phyloP scores from a whole-genome alignment of 2,113 vertebrate genomes.

The Lophura nycthemera region DNA sequence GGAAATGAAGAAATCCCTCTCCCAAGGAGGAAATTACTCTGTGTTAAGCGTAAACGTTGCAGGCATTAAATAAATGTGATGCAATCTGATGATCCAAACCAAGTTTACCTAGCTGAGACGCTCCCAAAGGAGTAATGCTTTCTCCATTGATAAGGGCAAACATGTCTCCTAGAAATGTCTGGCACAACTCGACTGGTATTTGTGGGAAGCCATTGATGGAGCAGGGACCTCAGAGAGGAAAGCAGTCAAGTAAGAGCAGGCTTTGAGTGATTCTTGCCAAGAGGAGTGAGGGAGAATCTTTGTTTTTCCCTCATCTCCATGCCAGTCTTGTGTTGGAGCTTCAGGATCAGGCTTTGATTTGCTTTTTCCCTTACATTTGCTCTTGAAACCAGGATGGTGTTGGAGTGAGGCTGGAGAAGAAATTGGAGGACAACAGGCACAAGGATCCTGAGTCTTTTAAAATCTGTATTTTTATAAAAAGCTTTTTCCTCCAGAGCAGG shows the following conservation, averaged over 20 bases:
- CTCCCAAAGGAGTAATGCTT: neutral
- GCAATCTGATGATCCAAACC: neutral
- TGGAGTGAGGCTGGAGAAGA: neutral
- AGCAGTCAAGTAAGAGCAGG: neutral
- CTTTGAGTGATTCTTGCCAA: neutral
- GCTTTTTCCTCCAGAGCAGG: neutral
- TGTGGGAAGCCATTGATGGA: neutral
- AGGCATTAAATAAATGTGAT: neutral
- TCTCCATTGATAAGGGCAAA: neutral
- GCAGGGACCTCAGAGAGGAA: neutral
- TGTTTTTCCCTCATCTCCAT: neutral
- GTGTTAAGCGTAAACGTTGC: neutral
- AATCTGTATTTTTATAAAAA: neutral
- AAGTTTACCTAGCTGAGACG: neutral
- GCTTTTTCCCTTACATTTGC: neutral
- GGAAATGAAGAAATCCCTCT: neutral
- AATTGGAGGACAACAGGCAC: neutral
- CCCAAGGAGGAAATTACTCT: neutral
- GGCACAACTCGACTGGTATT: neutral
- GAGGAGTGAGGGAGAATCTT: neutral
- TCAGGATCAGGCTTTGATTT: neutral
- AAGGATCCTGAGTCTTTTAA: neutral
- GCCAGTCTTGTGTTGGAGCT: neutral
- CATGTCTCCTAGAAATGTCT: rapidly evolving
- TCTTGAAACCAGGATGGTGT: neutral